Base-by-base conservation (phyloP, 2,888 invertebrate species). In the Pogonocherus hispidulus region DNA sequence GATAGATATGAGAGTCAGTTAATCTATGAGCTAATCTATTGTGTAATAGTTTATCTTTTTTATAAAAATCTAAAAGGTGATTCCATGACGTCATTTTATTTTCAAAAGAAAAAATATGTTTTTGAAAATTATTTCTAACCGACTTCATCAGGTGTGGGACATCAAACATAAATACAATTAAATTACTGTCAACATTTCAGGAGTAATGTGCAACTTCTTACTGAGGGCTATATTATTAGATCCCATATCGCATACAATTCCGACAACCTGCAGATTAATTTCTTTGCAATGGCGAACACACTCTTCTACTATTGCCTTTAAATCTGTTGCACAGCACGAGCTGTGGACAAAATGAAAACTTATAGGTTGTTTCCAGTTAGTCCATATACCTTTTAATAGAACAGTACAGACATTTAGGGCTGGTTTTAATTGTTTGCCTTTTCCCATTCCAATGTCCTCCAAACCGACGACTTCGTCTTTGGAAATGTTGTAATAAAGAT, bases 351-450 rank as follows among this genome's bases (percentile, higher is more conserved):
- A 44, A 44, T 18, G 18, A n/a, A 19, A 49, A 20, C 3, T 11
- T 19, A 49, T 19, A 19, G 20, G 49, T 20, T 47, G 47, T 18
- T 47, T 49, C 49, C 49, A 49, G 18, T 49, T 18, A 49, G 3
- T 20, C 14, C 2, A 47, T 20, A 47, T 11, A 6, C 47, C 20
- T 47, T 20, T 47, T 18, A 20, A 6, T 18, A 49, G 3, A 49
- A 18, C 1, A 20, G 19, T 20, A 20, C n/a, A n/a, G n/a, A n/a
- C n/a, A n/a, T n/a, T n/a, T n/a, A n/a, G n/a, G n/a, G n/a, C n/a
- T n/a, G n/a, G 49, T 18, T 19, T 18, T 18, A 49, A 49, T 20
- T 0, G 5, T 20, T 49, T 49, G 8, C 5, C 18, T n/a, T 14
- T 11, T 6, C 3, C 32, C 32, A 32, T 32, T 16, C 44, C 44